A percentile compares a stretch with the other conserved stretches of the same genome.
Evolutionary conservation across 2,797 vertebrate species (phyloP).

Genomic region (Cephalopachus bancanus): DNA sequence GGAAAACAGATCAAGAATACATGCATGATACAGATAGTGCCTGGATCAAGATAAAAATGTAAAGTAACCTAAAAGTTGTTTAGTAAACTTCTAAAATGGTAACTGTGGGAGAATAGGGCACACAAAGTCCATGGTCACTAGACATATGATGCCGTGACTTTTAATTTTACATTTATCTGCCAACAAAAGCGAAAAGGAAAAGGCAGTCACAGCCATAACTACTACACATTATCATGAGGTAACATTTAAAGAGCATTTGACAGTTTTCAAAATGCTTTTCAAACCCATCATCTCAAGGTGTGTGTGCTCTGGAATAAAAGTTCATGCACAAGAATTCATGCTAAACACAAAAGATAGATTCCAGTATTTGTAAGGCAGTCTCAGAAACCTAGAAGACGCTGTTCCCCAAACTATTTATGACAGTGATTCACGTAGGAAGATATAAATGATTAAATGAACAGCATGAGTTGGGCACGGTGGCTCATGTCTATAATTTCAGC

Average conservation of each 20-base stretch:
- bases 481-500: too few species aligned
- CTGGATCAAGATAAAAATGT: conserved; percentile 14
- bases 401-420: conserved; percentile 4
- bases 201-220: background rate
- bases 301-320: conserved; percentile 42
- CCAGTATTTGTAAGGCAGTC: conserved; percentile 10
- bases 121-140: background rate
- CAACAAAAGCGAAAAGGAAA: conserved; percentile 38
- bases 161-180: background rate
- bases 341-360: conserved; percentile 29
- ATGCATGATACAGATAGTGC: background rate
- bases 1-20: conserved; percentile 4
- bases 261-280: conserved; percentile 52
- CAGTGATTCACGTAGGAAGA: conserved; percentile 31
- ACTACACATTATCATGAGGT: background rate
- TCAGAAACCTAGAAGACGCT: background rate
- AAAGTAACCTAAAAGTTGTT: conserved; percentile 24
- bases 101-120: background rate
- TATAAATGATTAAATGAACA: conserved; percentile 24
- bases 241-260: conserved; percentile 46
- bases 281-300: background rate
- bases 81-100: conserved; percentile 35
- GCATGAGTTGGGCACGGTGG: too few species aligned
- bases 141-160: background rate
- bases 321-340: conserved; percentile 17